Conservation (phyloP, 2,888 invertebrate genomes). For the Oscheius onirici region DNA sequence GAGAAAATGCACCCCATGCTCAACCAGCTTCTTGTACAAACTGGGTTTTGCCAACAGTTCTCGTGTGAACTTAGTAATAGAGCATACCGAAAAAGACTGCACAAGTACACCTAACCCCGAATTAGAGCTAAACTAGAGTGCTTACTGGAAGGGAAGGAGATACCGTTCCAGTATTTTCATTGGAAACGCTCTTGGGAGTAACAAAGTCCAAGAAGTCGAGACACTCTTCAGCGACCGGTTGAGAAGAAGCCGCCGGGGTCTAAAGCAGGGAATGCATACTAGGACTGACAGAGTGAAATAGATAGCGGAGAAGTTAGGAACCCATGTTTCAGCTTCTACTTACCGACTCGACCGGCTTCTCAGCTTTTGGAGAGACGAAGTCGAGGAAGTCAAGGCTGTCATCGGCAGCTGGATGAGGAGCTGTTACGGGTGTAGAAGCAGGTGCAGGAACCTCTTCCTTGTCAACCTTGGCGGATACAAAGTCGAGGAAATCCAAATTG, state of each 20-base stretch:
- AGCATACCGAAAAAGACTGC: too few species aligned
- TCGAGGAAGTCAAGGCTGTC: conserved; percentile 43
- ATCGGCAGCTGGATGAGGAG: conserved; percentile 29
- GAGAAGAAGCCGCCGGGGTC: conserved; percentile 9
- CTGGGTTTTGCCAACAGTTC: too few species aligned
- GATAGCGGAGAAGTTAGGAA: neutral
- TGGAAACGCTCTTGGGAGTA: conserved; percentile 30
- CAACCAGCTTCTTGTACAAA: neutral
- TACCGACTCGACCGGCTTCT: neutral
- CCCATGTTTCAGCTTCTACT: neutral
- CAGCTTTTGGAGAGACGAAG: conserved; percentile 39
- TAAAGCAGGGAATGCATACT: conserved; percentile 17
- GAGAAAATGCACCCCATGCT: conserved; percentile 13
- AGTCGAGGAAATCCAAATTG: conserved; percentile 42
- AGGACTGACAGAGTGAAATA: neutral
- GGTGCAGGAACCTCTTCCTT: neutral
- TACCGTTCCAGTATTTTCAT: conserved; percentile 6
- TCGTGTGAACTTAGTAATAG: too few species aligned
- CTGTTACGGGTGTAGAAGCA: neutral
- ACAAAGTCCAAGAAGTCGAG: conserved; percentile 47
- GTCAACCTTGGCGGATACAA: conserved; percentile 37
- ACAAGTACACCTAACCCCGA: neutral
- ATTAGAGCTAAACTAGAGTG: conserved; percentile 1
- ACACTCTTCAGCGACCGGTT: conserved; percentile 16
- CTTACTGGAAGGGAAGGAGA: conserved; percentile 19